Base-by-base conservation (phyloP, 2,113 vertebrate genomes). In the Petrocephalus zakoni region DNA sequence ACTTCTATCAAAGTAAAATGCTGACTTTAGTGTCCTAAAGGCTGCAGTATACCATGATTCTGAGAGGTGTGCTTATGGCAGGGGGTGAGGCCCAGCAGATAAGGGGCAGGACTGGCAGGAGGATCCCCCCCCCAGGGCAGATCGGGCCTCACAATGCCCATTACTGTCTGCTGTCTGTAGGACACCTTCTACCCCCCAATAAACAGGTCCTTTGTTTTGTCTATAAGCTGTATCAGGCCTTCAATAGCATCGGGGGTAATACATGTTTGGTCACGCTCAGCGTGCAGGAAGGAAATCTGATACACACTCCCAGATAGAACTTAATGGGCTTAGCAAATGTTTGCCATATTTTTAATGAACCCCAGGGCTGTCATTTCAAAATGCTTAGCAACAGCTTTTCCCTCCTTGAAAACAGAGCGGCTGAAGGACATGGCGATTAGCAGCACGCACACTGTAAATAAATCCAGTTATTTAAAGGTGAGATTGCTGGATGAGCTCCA, bases 321-420 rank as follows among this genome's bases (percentile, higher is more conserved):
- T 96, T 96, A 96, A 97, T 97, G 96, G 96, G 96, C 95, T 97
- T 97, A 96, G 96, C 96, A 96, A 97, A 96, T 97, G 96, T 97
- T 97, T 97, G 96, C 95, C 96, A 96, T 96, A 96, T 96, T 97
- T 96, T 96, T 97, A 97, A 97, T 97, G 96, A 97, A 97, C 96
- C 95, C 96, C 95, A 93, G 93, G 95, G 95, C 95, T 97, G 95
- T 96, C 96, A 96, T 96, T 96, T 97, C 95, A 95, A 96, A 96
- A 95, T 96, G 95, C 96, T 97, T 97, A 97, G 96, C 96, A 96
- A 97, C 96, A 95, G 96, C 94, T 95, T 96, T 95, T 96, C 94
- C 96, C 96, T 96, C 95, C 96, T 96, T 96, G 94, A 96, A 96
- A 96, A 96, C 0, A 95, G 94, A 96, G 94, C 93, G 93, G 95